Evolutionary conservation across 2,888 invertebrate species (phyloP), one percentile per base, ranked within the genome.

Genomic region (Tetragonula carbonaria): DNA sequence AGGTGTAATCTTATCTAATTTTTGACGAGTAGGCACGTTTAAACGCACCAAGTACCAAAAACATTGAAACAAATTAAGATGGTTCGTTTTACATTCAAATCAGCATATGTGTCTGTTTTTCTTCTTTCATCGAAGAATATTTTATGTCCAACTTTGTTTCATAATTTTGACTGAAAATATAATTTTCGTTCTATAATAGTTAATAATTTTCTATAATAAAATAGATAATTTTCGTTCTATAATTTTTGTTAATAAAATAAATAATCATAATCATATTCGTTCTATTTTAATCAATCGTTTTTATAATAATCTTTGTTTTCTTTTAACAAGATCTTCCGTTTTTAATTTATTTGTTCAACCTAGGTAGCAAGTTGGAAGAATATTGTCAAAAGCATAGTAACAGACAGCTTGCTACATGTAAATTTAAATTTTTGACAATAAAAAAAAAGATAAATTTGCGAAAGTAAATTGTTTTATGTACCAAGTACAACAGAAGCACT

Each of bases 1-100:
- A 59, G 63, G 11, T 62, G 33, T 80, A 62, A 72, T 38, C 38
- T 38, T 38, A 38, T 38, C 8, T 38, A 38, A 38, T 38, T 38
- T 38, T 38, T 38, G 38, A 38, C 38, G 38, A 38, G 38, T 38
- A 38, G 38, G 6, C 6, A 38, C 38, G 38, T 38, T 38, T 38
- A 38, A 75, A 71, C 55, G 51, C 2, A 4, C 38, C 59, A 51
- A 16, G 3, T 53, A 53, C 63, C 70, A 62, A 79, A 71, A 79
- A 79, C 68, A 66, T 45, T 57, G 53, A 59, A 79, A 57, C 70
- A 50, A 11, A n/a, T 73, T 67, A 21, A 66, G n/a, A 53, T 75
- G 66, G 77, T 74, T 81, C 74, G 76, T 85, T 86, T 82, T 66
- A 70, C 80, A 86, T 86, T 86, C 78, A 55, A 62, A 21, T 53